Evolutionary conservation across 2,888 invertebrate genomes (phyloP).

Genomic region (Megamerina dolium): DNA sequence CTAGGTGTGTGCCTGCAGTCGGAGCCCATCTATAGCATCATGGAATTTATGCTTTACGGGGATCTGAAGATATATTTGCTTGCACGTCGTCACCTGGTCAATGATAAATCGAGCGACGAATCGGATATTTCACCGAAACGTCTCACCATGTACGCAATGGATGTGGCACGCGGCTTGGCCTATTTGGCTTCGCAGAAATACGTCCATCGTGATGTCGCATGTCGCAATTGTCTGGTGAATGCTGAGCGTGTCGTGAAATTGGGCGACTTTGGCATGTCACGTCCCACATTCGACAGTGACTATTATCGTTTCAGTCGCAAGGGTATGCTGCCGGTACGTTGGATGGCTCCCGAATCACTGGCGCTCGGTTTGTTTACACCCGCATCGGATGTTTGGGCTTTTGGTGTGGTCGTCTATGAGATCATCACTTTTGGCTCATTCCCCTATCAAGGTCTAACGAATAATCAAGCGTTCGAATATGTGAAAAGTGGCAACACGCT

Average conservation of each 20-base stretch:
- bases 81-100: constrained; percentile 76
- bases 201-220: constrained; percentile 83
- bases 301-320: constrained; percentile 85
- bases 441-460: constrained; percentile 82
- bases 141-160: constrained; percentile 80
- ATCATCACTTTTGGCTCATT: constrained; percentile 87
- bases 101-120: constrained; percentile 57
- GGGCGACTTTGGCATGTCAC: constrained; percentile 87
- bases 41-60: constrained; percentile 93
- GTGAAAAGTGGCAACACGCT: constrained; percentile 73
- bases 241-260: constrained; percentile 67
- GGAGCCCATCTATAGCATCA: constrained; percentile 83
- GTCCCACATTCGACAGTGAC: constrained; percentile 80
- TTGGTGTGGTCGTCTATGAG: constrained; percentile 79
- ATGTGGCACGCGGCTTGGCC: constrained; percentile 76
- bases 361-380: constrained; percentile 77
- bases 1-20: constrained; percentile 80
- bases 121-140: constrained; percentile 71
- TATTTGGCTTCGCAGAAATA: constrained; percentile 80
- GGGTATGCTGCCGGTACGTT: constrained; percentile 81
- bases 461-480: constrained; percentile 74
- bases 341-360: constrained; percentile 91
- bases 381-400: constrained; percentile 86
- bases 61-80: constrained; percentile 84
- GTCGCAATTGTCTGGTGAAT: constrained; percentile 73